Evolutionary conservation across 1,140 invertebrate genomes (phyloP).

Genomic region (Protaetia brevitarsis): DNA sequence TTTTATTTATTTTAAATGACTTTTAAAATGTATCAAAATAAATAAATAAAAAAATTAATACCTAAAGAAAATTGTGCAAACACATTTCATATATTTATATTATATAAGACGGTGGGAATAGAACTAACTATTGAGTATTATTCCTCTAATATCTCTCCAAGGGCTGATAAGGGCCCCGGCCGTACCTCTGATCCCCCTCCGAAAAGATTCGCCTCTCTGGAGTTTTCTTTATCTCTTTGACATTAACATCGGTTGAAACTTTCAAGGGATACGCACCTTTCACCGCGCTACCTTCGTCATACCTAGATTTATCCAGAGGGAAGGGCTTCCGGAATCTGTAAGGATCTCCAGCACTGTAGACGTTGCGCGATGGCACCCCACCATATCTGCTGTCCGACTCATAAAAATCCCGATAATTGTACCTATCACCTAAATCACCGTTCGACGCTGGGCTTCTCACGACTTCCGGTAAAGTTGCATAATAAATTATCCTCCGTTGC

Average conservation of each 20-base stretch:
- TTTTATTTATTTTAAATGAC: too few relatives aligned
- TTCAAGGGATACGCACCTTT: constrained; percentile 39
- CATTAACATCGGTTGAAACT: constrained; percentile 43
- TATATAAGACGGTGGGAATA: too few relatives aligned
- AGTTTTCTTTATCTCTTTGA: constrained; percentile 42
- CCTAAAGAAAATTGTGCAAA: neutral
- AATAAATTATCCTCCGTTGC: constrained; percentile 51
- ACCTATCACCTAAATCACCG: constrained; percentile 33
- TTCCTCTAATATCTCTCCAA: neutral
- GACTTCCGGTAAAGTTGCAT: constrained; percentile 53
- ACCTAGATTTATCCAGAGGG: constrained; percentile 30
- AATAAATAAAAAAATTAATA: neutral
- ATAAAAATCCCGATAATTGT: constrained; percentile 30
- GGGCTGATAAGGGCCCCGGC: neutral
- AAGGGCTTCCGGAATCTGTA: constrained; percentile 28
- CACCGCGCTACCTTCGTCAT: constrained; percentile 22
- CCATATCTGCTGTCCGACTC: constrained; percentile 26
- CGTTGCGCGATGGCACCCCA: neutral
- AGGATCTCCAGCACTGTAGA: neutral
- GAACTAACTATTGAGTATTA: too few relatives aligned
- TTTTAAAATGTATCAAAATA: too few relatives aligned
- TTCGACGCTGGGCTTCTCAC: constrained; percentile 46
- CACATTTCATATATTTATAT: too few relatives aligned
- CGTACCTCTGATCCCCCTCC: constrained; percentile 38
- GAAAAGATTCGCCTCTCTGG: constrained; percentile 45